phyloP scores from a whole-genome alignment of 2,888 invertebrate species.

The Protula sp. region DNA sequence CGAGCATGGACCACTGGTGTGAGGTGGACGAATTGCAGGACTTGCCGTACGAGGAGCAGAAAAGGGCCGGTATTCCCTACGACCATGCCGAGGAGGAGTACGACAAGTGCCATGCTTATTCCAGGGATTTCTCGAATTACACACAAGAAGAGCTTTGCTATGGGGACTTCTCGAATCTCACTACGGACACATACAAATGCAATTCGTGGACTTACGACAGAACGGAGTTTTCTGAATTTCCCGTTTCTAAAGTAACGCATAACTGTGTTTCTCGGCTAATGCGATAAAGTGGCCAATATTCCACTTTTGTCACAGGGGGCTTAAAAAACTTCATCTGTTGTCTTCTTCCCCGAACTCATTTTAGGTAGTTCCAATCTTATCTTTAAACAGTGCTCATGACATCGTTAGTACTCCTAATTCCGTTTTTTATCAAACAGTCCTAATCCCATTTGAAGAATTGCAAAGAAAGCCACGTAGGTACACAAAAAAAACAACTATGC shows the following conservation, averaged over 20 bases:
- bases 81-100: neutral
- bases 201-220: neutral
- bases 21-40: neutral
- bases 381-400: no score
- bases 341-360: no score
- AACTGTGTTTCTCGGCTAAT: no score
- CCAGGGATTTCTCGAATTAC: neutral
- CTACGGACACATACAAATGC: neutral
- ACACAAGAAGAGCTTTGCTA: neutral
- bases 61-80: neutral
- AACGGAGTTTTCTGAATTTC: neutral
- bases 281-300: no score
- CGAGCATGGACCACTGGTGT: conserved; percentile 1
- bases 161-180: neutral
- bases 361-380: no score
- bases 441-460: no score
- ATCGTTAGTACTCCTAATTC: no score
- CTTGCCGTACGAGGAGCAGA: neutral
- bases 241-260: neutral
- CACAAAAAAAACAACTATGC: no score
- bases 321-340: no score
- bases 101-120: neutral
- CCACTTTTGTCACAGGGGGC: no score
- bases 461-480: no score
- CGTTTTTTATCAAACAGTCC: no score